Conservation (phyloP, 2,888 invertebrate species). For the Yponomeuta plumbellus region DNA sequence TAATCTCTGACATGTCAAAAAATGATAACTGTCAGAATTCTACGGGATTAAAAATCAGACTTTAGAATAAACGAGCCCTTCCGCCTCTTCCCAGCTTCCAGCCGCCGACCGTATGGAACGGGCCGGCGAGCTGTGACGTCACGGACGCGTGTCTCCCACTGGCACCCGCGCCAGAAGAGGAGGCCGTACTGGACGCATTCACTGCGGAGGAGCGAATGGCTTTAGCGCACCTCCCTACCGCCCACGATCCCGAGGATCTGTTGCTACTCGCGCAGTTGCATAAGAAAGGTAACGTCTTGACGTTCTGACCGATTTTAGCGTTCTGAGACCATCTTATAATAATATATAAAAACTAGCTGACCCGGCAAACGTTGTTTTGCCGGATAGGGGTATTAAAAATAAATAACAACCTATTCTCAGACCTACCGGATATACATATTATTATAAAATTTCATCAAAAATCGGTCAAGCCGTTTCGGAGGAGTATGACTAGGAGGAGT, state of each 20-base stretch:
- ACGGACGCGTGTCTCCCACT: slow-evolving; percentile 42
- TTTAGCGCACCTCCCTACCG: slow-evolving; percentile 84
- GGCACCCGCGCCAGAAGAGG: slow-evolving; percentile 41
- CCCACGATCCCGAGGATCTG: slow-evolving; percentile 84
- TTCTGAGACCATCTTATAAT: not conserved
- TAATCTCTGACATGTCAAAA: no score
- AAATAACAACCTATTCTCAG: no score
- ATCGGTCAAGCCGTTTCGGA: no score
- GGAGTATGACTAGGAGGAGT: no score
- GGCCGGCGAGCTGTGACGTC: slow-evolving; percentile 54
- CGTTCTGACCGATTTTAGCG: not conserved
- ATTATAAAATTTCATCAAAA: no score
- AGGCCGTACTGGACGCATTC: slow-evolving; percentile 77
- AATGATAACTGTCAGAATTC: no score
- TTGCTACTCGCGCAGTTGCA: slow-evolving; percentile 81
- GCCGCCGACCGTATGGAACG: slow-evolving; percentile 64
- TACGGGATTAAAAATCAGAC: no score
- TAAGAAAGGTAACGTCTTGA: slow-evolving; percentile 59
- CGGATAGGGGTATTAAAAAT: no score
- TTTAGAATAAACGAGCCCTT: not conserved
- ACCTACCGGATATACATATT: no score
- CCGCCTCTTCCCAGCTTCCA: slow-evolving; percentile 49
- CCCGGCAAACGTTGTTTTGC: no score
- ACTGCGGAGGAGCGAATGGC: slow-evolving; percentile 80
- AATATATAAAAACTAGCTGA: no score